Evolutionary conservation across 2,888 invertebrate species (phyloP), one percentile per base, ranked within the genome.

Genomic region (Macaria notata): DNA sequence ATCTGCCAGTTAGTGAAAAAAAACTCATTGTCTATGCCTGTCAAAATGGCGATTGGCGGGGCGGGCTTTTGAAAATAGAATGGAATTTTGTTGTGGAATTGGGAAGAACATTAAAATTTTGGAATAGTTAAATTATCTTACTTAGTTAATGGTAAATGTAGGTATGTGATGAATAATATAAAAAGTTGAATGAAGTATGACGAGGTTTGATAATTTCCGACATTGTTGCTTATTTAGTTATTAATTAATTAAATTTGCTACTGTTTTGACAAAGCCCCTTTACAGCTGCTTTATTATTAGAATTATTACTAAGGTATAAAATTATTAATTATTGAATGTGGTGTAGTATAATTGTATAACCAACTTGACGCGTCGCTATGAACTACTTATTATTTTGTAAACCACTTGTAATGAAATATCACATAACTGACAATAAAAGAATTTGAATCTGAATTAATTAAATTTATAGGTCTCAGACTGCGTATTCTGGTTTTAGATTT

Each of bases 1-100:
- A 87, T 87, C 86, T 87, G 86, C 83, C 81, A 75, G 19, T 50
- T 63, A 53, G 58, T 51, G 60, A 31, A 49, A 81, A 81, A 76
- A 74, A 70, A 60, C 54, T 66, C 54, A 71, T 75, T 79, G 79
- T 79, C 76, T 79, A 78, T 79, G 75, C 70, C 64, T 57, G 61
- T 66, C 70, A 69, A 73, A 73, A 71, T 75, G 69, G 67, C 66
- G 68, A 73, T 71, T 75, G 69, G 67, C 66, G 68, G 66, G 61
- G 54, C 46, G 57, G 45, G 38, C 51, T 56, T 56, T 51, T 9
- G 31, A 49, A 52, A 31, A 41, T 46, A 39, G 31, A 19, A 7
- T 29, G 4, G 1, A 5, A n/a, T 9, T 7, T 38, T 47, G 4
- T 38, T 9, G 7, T 29, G 9, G 7, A 36, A 41, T 41, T 41